Evolutionary conservation across 2,797 vertebrate species (phyloP).

Genomic region (Dipus sagitta): DNA sequence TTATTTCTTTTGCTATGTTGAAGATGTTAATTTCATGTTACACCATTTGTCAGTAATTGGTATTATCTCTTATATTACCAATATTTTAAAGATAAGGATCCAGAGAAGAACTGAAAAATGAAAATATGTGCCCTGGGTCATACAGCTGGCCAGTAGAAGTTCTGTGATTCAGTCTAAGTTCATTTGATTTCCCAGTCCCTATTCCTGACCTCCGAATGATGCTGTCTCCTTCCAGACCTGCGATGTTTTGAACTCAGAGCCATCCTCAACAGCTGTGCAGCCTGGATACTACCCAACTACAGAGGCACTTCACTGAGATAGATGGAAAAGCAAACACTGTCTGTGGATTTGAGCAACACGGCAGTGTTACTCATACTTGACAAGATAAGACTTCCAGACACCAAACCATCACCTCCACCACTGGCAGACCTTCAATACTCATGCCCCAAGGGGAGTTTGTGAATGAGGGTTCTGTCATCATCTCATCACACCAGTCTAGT

Average conservation of each 20-base stretch:
- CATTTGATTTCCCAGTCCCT: neutral
- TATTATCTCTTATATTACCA: neutral
- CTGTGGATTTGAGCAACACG: no score
- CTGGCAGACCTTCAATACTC: neutral
- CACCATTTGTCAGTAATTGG: neutral
- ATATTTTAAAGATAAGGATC: neutral
- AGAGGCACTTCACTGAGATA: fast-evolving
- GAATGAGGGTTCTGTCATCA: neutral
- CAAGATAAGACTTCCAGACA: neutral
- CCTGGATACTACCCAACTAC: fast-evolving
- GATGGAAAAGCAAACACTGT: fast-evolving
- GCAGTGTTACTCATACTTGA: neutral
- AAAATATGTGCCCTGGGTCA: fast-evolving
- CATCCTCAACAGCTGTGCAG: fast-evolving
- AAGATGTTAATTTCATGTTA: neutral
- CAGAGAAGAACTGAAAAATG: neutral
- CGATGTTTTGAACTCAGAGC: neutral
- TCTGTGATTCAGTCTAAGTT: neutral
- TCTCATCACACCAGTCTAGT: neutral
- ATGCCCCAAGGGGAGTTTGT: neutral
- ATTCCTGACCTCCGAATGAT: fast-evolving
- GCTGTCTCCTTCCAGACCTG: neutral
- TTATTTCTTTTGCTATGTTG: neutral
- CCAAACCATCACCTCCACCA: neutral
- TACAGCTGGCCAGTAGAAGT: neutral